These are phyloP conservation scores for Nysson spinosus DNA, from an alignment of 2,888 invertebrate genomes.

Conservation along the genomic window DNA sequence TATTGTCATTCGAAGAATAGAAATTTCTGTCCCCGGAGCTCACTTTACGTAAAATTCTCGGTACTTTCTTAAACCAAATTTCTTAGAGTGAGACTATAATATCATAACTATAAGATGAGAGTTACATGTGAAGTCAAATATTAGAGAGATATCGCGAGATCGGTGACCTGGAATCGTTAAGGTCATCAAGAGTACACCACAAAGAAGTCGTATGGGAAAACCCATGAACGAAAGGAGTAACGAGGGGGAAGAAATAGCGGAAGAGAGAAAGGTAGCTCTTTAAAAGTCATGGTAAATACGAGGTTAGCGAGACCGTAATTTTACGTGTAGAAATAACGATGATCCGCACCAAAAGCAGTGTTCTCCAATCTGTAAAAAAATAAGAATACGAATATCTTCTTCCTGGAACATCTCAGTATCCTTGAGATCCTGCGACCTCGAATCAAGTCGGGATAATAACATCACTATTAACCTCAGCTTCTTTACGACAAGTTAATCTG, in stretches of 20 bases:
- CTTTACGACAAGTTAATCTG: constrained; percentile 55
- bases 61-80: no score
- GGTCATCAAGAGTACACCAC: neutral
- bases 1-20: no score
- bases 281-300: constrained; percentile 34
- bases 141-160: no score
- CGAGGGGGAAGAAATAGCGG: neutral
- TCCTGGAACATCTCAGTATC: constrained; percentile 14
- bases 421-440: constrained; percentile 27
- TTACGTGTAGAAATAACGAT: constrained; percentile 25
- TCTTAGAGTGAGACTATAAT: no score
- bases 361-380: constrained; percentile 19
- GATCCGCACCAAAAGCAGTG: constrained; percentile 13
- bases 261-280: constrained; percentile 1
- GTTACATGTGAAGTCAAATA: no score
- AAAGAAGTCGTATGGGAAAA: constrained; percentile 13
- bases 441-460: constrained; percentile 37
- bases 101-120: no score
- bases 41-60: no score
- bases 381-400: constrained; percentile 13
- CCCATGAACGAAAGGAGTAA: constrained; percentile 1
- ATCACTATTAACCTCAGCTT: constrained; percentile 50
- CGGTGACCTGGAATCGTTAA: constrained; percentile 1
- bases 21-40: no score
- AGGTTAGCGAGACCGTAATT: constrained; percentile 48